Conservation (phyloP, 2,113 vertebrate species). For the Zingel zingel region DNA sequence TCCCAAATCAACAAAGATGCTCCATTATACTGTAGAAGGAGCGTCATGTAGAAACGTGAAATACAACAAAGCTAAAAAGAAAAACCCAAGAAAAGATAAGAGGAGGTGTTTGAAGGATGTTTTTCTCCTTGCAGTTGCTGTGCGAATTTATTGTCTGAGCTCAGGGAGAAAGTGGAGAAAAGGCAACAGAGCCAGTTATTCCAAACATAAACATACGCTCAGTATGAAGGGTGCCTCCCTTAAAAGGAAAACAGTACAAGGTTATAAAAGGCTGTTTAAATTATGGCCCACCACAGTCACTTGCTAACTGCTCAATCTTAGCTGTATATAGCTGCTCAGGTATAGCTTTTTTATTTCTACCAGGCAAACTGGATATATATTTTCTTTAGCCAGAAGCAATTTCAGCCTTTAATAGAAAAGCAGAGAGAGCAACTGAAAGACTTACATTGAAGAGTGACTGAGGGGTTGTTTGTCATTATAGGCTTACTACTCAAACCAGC, state of each 20-base stretch:
- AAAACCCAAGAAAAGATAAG: not conserved
- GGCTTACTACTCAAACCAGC: conserved; percentile 43
- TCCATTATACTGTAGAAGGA: not conserved
- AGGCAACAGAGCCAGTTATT: conserved; percentile 39
- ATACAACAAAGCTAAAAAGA: conserved; percentile 2
- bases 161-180: conserved; percentile 18
- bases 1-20: conserved; percentile 13
- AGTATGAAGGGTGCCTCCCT: conserved; percentile 45
- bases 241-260: conserved; percentile 59
- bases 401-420: conserved; percentile 31
- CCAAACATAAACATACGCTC: conserved; percentile 60
- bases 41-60: conserved; percentile 9
- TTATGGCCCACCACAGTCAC: conserved; percentile 4
- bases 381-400: conserved; percentile 18
- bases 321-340: not conserved
- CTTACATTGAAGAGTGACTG: conserved; percentile 36
- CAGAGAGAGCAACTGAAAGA: conserved; percentile 23
- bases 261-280: conserved; percentile 33
- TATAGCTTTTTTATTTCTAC: not conserved
- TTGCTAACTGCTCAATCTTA: conserved; percentile 6
- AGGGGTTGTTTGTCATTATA: conserved; percentile 36
- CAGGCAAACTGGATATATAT: not conserved
- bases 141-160: conserved; percentile 16
- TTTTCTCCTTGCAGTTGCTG: not conserved
- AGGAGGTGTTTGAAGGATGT: not conserved